Percentiles rank a stretch among this genome's conserved stretches.
phyloP scores from a whole-genome alignment of 2,888 invertebrate species.

The Aproaerema taeniolella region DNA sequence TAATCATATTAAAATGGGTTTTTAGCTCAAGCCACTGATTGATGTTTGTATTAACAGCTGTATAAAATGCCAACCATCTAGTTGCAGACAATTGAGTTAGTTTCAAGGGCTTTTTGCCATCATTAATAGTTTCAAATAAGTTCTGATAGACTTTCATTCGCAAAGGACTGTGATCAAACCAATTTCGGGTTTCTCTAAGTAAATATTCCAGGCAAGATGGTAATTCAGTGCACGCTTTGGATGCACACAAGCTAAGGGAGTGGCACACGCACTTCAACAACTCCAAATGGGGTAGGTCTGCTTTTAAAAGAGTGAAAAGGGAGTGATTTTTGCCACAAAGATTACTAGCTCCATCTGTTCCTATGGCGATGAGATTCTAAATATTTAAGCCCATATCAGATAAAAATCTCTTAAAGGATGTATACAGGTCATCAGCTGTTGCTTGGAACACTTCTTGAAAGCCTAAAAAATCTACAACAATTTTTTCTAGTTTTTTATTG shows the following conservation, averaged over 20 bases:
- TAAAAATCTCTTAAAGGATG: neutral
- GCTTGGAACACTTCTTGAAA: neutral
- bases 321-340: neutral
- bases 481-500: neutral
- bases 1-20: constrained; percentile 1
- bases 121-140: neutral
- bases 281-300: neutral
- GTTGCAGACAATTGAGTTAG: neutral
- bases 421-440: neutral
- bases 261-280: neutral
- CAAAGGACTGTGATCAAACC: neutral
- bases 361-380: neutral
- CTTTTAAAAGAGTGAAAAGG: neutral
- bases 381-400: neutral
- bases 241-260: neutral
- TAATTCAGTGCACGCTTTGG: neutral
- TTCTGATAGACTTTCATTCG: neutral
- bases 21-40: neutral
- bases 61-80: neutral
- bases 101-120: neutral
- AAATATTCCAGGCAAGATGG: neutral
- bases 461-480: neutral
- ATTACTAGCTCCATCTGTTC: neutral
- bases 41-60: neutral
- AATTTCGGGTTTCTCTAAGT: neutral